Evolutionary conservation across 2,797 vertebrate species (phyloP).

Genomic region (Tokudaia tokunoshimensis): DNA sequence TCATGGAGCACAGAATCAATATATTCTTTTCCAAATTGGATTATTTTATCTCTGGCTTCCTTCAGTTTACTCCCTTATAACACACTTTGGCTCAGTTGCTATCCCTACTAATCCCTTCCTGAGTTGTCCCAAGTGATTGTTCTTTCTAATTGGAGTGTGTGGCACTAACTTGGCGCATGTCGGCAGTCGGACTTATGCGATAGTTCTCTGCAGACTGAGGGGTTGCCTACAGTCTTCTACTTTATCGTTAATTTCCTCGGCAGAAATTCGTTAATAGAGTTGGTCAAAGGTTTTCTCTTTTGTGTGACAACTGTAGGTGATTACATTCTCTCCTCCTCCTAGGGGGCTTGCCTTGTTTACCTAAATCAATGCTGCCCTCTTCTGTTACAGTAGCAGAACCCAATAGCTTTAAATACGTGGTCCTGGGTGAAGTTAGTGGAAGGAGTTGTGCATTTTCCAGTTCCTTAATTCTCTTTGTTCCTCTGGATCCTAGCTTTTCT

Average conservation of each 20-base stretch:
- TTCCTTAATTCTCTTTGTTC: not conserved
- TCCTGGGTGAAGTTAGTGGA: not conserved
- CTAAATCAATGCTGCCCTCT: slow-evolving; percentile 39
- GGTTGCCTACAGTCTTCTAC: not conserved
- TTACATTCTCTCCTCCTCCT: not conserved
- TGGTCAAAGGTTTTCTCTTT: not conserved
- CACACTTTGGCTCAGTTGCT: not conserved
- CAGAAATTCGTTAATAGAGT: not conserved
- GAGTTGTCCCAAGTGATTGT: not conserved
- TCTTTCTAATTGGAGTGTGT: not conserved
- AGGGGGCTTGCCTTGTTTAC: not conserved
- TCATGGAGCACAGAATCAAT: not conserved
- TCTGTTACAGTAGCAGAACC: slow-evolving; percentile 13
- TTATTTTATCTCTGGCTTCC: not conserved
- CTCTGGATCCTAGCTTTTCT: not conserved
- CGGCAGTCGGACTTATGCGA: not conserved
- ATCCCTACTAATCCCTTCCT: not conserved
- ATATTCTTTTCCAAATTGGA: not conserved
- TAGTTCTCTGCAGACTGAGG: not conserved
- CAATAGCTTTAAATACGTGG: not conserved
- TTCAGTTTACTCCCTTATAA: not conserved
- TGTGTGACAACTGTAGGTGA: not conserved
- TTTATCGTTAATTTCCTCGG: not conserved
- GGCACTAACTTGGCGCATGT: not conserved
- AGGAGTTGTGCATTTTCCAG: not conserved